Conservation (phyloP, 2,113 vertebrate genomes). For the Chinchilla lanigera region DNA sequence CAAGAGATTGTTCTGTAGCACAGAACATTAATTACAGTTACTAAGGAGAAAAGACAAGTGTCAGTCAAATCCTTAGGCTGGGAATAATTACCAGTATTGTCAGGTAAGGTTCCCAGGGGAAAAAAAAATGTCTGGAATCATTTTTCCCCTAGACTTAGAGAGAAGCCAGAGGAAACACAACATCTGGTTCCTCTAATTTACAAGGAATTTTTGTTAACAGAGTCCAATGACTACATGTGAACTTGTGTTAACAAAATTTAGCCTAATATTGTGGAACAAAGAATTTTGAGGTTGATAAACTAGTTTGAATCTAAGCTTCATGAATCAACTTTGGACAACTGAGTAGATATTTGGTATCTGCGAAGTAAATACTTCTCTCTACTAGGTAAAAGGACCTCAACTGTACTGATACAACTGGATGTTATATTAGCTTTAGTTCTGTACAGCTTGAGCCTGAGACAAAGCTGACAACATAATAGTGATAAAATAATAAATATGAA, state of each 20-base stretch:
- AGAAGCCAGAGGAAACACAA: neutral
- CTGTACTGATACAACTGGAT: neutral
- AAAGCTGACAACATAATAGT: neutral
- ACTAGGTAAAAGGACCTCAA: neutral
- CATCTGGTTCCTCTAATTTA: neutral
- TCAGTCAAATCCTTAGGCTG: conserved; percentile 41
- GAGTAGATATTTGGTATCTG: neutral
- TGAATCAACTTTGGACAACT: neutral
- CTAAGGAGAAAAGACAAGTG: conserved; percentile 42
- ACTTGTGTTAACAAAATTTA: neutral
- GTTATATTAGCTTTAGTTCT: neutral
- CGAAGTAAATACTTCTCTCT: neutral
- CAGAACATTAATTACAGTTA: conserved; percentile 60
- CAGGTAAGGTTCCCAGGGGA: neutral
- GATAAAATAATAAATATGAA: neutral
- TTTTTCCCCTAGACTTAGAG: neutral
- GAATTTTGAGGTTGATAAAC: neutral
- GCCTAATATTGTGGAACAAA: neutral
- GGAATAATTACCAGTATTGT: neutral
- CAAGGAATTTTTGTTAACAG: neutral
- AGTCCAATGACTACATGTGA: neutral
- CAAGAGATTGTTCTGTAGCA: neutral
- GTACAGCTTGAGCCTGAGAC: neutral
- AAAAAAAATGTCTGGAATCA: neutral
- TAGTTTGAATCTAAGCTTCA: neutral